Evolutionary conservation across 2,113 vertebrate genomes (phyloP).

Genomic region (Electrona antarctica): DNA sequence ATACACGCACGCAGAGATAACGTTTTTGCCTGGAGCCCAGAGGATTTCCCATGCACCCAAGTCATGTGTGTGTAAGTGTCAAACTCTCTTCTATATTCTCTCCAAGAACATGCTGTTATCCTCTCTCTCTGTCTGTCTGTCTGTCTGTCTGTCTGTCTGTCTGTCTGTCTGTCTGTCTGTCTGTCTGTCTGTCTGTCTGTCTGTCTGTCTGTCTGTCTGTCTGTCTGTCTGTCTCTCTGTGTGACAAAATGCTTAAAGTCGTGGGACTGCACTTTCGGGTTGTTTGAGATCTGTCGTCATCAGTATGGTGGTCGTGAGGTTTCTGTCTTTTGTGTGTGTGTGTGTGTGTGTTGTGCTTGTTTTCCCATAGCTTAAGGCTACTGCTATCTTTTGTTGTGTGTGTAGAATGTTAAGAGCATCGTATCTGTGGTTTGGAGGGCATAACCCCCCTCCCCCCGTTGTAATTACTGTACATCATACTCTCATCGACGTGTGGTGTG

Average conservation of each 20-base stretch:
- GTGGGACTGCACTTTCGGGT: neutral
- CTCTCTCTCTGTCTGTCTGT: neutral
- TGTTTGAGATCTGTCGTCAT: neutral
- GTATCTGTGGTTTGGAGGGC: too few species aligned
- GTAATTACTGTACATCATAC: too few species aligned
- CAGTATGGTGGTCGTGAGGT: neutral
- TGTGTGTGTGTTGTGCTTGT: neutral
- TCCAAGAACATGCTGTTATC: conserved; percentile 31
- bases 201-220: neutral
- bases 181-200: neutral
- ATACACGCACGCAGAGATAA: conserved; percentile 35
- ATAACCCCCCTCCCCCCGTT: too few species aligned
- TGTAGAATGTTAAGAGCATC: conserved; percentile 10
- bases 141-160: too few species aligned
- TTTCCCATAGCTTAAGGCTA: neutral
- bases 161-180: neutral
- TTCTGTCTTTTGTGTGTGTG: neutral
- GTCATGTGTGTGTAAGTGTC: conserved; percentile 74
- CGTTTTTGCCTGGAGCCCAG: conserved; percentile 38
- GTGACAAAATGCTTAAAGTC: neutral
- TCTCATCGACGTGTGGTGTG: too few species aligned
- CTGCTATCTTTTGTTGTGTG: neutral
- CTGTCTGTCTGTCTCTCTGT: too few species aligned
- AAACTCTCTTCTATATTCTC: conserved; percentile 16
- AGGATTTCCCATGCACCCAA: conserved; percentile 54